Conservation (phyloP, 2,888 invertebrate genomes). For the Alcis repandata region DNA sequence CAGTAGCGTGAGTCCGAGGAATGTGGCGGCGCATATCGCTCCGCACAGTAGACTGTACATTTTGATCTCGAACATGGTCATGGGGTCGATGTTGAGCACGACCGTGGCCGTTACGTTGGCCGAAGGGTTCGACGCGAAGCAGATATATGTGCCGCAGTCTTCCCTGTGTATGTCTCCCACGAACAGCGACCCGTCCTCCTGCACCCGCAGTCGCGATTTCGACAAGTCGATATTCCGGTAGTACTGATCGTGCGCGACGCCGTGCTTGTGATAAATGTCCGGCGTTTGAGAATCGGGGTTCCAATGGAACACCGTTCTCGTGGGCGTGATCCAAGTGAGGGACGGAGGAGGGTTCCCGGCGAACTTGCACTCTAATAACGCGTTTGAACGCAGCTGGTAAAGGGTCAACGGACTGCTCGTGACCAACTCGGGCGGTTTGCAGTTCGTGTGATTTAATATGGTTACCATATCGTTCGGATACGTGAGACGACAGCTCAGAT, state of each 20-base stretch:
- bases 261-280: conserved; percentile 89
- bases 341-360: conserved; percentile 92
- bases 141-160: conserved; percentile 95
- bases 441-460: conserved; percentile 90
- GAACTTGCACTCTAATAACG: conserved; percentile 92
- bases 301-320: conserved; percentile 91
- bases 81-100: conserved; percentile 93
- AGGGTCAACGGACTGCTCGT: conserved; percentile 88
- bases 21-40: conserved; percentile 91
- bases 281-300: conserved; percentile 90
- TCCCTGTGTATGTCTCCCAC: conserved; percentile 90
- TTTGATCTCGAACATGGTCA: conserved; percentile 93
- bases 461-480: conserved; percentile 90
- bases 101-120: conserved; percentile 92
- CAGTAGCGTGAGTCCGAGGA: conserved; percentile 92
- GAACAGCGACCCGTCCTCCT: conserved; percentile 92
- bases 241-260: conserved; percentile 86
- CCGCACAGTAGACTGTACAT: conserved; percentile 95
- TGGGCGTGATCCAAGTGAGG: conserved; percentile 95
- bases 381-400: conserved; percentile 89
- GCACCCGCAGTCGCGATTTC: conserved; percentile 87
- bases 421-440: conserved; percentile 88
- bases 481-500: conserved; percentile 88
- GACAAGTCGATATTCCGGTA: conserved; percentile 78
- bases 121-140: conserved; percentile 94